Base-by-base conservation (phyloP, 2,888 invertebrate genomes). In the Pseudococcus jackbeardsleyi region DNA sequence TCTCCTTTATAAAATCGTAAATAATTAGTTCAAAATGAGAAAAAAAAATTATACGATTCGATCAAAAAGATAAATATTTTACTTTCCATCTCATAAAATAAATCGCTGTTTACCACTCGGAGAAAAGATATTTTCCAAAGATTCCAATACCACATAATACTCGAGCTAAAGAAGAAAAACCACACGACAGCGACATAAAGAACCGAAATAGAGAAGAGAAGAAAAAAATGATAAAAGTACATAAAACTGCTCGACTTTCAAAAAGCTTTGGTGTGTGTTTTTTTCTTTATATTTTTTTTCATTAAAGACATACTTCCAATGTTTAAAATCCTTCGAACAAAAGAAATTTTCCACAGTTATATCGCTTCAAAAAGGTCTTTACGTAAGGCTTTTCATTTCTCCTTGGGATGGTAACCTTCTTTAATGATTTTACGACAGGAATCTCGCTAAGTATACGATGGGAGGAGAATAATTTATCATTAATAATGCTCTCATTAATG, bases 351-450 rank as follows among this genome's bases (percentile, higher is more conserved):
- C 26, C 68, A 42, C 79, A 42, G 39, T 42, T 79, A 42, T 42
- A 79, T 79, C 79, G 79, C 42, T 42, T 79, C 77, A 42, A 79
- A 79, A 79, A 79, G 79, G 79, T 79, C 79, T 42, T 79, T 42
- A 79, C 79, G 42, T 39, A n/a, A 79, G 79, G 79, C 79, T 42
- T 79, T 42, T 79, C 79, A 79, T 39, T 79, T 79, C 39, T 79
- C 79, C 42, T 79, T 72, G 26, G 68, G 42, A 79, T 79, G 79
- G 26, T 79, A 79, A 72, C 79, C 79, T 42, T 79, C 46, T 39
- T 79, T 79, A 46, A 79, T 79, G 79, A 79, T 79, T 79, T 79
- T 46, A 79, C 79, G 79, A 42, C 79, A 79, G 79, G 79, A 79
- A 79, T 79, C 79, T 79, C 79, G 79, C 79, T 46, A 79, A 72